A percentile compares a stretch with the other conserved stretches of the same genome.
Evolutionary conservation across 2,113 vertebrate species (phyloP).

Genomic region (Hymenochirus boettgeri): DNA sequence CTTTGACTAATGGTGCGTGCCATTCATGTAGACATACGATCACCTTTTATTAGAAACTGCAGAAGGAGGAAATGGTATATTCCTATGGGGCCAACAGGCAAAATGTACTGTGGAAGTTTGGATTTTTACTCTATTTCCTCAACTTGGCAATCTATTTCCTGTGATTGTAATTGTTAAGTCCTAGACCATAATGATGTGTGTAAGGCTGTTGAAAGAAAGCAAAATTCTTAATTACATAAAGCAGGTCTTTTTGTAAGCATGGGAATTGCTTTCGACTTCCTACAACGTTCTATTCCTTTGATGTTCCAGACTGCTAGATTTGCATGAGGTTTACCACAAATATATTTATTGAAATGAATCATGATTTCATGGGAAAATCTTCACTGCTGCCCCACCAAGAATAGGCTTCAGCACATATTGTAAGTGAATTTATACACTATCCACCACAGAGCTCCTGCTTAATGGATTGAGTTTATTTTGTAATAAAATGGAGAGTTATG

Average conservation of each 20-base stretch:
- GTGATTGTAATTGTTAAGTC: slow-evolving; percentile 60
- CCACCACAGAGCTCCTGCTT: too few species aligned
- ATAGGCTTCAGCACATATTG: too few species aligned
- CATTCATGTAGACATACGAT: slow-evolving; percentile 47
- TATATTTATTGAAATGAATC: too few species aligned
- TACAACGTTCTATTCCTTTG: too few species aligned
- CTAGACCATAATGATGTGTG: slow-evolving; percentile 46
- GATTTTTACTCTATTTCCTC: slow-evolving; percentile 40
- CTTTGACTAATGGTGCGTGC: slow-evolving; percentile 52
- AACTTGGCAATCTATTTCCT: slow-evolving; percentile 53
- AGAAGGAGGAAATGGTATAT: slow-evolving; percentile 60
- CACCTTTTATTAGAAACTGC: slow-evolving; percentile 54
- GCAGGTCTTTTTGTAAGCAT: slow-evolving; percentile 9
- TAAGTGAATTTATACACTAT: too few species aligned
- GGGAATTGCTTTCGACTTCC: slow-evolving; percentile 22
- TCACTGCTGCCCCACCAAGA: too few species aligned
- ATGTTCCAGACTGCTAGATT: too few species aligned
- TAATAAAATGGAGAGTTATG: too few species aligned
- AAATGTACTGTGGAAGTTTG: slow-evolving; percentile 46
- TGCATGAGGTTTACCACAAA: too few species aligned
- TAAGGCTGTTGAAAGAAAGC: slow-evolving; percentile 32
- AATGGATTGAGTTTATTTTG: too few species aligned
- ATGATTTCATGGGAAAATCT: too few species aligned
- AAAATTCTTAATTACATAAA: slow-evolving; percentile 19
- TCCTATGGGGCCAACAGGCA: slow-evolving; percentile 56